Conservation (phyloP, 2,113 vertebrate species). For the Bettongia penicillata region DNA sequence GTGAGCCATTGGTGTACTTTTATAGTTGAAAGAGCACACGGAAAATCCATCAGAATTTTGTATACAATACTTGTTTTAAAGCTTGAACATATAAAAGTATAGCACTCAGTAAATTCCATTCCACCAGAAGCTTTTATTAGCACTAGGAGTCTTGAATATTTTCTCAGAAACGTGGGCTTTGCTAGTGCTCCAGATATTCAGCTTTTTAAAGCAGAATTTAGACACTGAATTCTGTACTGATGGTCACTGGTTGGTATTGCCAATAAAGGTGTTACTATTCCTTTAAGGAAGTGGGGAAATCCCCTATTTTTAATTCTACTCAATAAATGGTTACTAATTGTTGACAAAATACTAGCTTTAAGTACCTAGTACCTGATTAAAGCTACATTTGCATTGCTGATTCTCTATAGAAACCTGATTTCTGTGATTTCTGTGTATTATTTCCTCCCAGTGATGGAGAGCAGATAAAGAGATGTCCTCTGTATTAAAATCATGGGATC, state of each 20-base stretch:
- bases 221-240: background rate
- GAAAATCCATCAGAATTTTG: background rate
- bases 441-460: background rate
- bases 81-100: background rate
- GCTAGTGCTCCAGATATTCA: background rate
- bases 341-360: background rate
- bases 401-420: background rate
- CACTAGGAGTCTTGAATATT: background rate
- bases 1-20: background rate
- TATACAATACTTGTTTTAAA: background rate
- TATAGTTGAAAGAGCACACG: background rate
- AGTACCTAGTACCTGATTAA: background rate
- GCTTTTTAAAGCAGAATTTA: background rate
- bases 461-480: background rate
- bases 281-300: constrained; percentile 19
- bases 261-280: background rate
- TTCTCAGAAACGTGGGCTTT: background rate
- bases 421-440: background rate
- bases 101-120: background rate
- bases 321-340: constrained; percentile 19
- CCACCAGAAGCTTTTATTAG: background rate
- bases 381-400: background rate
- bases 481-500: constrained; percentile 11
- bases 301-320: constrained; percentile 15
- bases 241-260: background rate